phyloP scores from a whole-genome alignment of 2,888 invertebrate genomes.

The Clostera curtula region DNA sequence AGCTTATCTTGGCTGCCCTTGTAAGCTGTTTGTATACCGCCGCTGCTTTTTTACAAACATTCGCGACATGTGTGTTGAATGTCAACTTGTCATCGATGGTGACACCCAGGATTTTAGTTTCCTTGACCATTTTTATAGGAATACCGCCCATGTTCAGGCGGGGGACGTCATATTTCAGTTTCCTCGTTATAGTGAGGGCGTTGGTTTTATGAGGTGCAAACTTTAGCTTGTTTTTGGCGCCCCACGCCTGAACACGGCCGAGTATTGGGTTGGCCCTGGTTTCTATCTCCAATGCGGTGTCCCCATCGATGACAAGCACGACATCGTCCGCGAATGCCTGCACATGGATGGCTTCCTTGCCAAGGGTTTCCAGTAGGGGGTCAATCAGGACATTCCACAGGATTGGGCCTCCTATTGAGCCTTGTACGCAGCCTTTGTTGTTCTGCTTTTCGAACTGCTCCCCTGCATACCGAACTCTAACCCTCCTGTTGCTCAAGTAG shows the following conservation, averaged over 20 bases:
- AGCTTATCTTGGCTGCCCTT: not conserved
- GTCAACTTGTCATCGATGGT: not conserved
- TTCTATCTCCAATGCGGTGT: constrained; percentile 5
- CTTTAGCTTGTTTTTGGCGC: constrained; percentile 5
- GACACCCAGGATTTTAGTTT: not conserved
- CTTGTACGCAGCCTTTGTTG: constrained; percentile 6
- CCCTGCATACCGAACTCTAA: not conserved
- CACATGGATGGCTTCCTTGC: not conserved
- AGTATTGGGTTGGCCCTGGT: constrained; percentile 6
- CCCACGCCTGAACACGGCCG: constrained; percentile 6
- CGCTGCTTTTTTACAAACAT: not conserved
- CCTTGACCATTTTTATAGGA: not conserved
- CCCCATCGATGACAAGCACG: constrained; percentile 4
- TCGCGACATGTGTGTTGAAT: not conserved
- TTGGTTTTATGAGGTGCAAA: constrained; percentile 3
- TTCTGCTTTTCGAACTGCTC: not conserved
- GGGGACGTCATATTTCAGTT: constrained; percentile 1
- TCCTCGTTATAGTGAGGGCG: not conserved
- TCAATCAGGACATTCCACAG: constrained; percentile 15
- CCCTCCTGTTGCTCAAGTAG: not conserved
- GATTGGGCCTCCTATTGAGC: constrained; percentile 10
- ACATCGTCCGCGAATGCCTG: no score
- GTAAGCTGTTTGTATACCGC: constrained; percentile 3
- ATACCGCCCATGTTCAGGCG: not conserved
- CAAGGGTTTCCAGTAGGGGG: not conserved